phyloP scores from a whole-genome alignment of 2,113 vertebrate species.

The Platycercus adscitus region DNA sequence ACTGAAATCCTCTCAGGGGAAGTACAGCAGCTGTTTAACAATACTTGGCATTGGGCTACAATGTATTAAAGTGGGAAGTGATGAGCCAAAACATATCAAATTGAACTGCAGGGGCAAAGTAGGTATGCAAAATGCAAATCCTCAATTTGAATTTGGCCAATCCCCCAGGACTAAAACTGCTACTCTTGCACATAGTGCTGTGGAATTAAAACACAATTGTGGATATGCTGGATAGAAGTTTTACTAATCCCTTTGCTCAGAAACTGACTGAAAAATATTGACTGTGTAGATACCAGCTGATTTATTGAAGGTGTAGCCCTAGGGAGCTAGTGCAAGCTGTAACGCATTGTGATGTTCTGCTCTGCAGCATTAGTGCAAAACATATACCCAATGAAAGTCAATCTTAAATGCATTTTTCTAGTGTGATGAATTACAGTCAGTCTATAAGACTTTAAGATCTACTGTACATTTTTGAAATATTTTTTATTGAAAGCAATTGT shows the following conservation, averaged over 20 bases:
- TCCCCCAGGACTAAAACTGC: conserved; percentile 21
- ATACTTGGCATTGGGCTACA: conserved; percentile 41
- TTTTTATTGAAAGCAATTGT: background rate
- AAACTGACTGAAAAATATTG: conserved; percentile 39
- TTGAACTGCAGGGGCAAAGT: conserved; percentile 36
- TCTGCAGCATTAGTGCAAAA: background rate
- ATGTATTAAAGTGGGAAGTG: conserved; percentile 33
- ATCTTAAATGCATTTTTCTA: conserved; percentile 25
- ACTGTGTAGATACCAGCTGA: conserved; percentile 19
- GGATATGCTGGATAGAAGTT: background rate
- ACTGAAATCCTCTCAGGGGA: conserved; percentile 43
- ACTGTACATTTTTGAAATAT: background rate
- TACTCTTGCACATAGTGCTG: background rate
- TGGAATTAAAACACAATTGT: conserved; percentile 39
- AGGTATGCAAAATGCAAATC: conserved; percentile 60
- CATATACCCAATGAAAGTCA: background rate
- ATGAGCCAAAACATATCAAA: conserved; percentile 67
- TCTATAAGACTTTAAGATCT: background rate
- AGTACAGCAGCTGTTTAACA: conserved; percentile 54
- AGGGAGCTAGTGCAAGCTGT: background rate
- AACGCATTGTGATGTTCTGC: conserved; percentile 13
- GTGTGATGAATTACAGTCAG: background rate
- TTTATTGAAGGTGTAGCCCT: conserved; percentile 36
- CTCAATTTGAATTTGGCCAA: conserved; percentile 21
- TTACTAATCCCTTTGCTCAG: conserved; percentile 37